A percentile compares a stretch with the other conserved stretches of the same genome.
These are phyloP conservation scores for Erpobdella octoculata DNA, from an alignment of 2,888 invertebrate species.

Conservation along the genomic window DNA sequence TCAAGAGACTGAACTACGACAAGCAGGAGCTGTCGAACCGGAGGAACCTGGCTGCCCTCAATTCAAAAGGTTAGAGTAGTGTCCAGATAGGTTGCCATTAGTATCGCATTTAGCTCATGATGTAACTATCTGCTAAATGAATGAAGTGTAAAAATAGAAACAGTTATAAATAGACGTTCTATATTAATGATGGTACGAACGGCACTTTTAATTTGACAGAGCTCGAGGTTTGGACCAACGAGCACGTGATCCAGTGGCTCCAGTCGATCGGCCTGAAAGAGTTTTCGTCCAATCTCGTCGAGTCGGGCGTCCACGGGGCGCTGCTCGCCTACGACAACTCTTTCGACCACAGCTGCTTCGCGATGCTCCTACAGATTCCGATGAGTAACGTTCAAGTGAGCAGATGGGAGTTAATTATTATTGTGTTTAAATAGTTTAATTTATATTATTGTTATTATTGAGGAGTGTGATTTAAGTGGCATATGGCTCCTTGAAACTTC, in stretches of 20 bases:
- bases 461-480: too few relatives aligned
- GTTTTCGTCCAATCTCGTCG: slow-evolving; percentile 86
- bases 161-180: too few relatives aligned
- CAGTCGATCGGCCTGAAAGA: slow-evolving; percentile 86
- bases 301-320: slow-evolving; percentile 97
- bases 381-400: slow-evolving; percentile 68
- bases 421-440: too few relatives aligned
- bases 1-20: slow-evolving; percentile 94
- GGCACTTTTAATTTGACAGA: slow-evolving; percentile 56
- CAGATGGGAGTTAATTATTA: not conserved
- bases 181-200: too few relatives aligned
- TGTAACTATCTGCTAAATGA: not conserved
- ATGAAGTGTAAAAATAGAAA: too few relatives aligned
- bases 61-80: slow-evolving; percentile 12
- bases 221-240: slow-evolving; percentile 95
- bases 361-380: slow-evolving; percentile 90
- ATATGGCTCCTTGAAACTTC: too few relatives aligned
- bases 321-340: slow-evolving; percentile 86
- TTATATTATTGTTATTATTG: too few relatives aligned
- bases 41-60: slow-evolving; percentile 61
- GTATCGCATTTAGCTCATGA: not conserved
- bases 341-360: slow-evolving; percentile 61
- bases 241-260: slow-evolving; percentile 92
- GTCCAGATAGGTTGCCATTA: not conserved
- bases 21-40: slow-evolving; percentile 78